Conservation (phyloP, 1,140 invertebrate genomes). For the Papilio dardanus region DNA sequence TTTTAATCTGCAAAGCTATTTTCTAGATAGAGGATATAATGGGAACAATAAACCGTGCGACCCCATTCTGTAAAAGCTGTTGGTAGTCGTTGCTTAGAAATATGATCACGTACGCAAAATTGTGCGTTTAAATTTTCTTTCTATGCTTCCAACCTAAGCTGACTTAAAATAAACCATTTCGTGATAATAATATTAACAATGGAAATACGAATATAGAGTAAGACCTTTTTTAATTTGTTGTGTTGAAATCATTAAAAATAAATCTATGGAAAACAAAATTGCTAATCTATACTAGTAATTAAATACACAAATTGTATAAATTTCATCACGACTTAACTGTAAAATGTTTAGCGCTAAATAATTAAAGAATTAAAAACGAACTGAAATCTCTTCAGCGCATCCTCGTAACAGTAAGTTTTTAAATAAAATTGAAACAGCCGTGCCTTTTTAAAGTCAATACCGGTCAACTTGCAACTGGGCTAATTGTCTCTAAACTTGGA, state of each 20-base stretch:
- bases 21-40: slow-evolving; percentile 13
- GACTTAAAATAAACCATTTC: background rate
- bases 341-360: too few species aligned
- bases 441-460: slow-evolving; percentile 3
- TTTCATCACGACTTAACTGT: too few species aligned
- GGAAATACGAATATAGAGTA: background rate
- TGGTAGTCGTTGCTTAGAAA: slow-evolving; percentile 19
- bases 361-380: too few species aligned
- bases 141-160: background rate
- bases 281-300: too few species aligned
- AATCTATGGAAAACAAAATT: too few species aligned
- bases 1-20: slow-evolving; percentile 20
- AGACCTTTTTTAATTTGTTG: too few species aligned
- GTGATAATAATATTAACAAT: background rate
- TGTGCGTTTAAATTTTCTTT: slow-evolving; percentile 1
- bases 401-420: background rate
- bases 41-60: slow-evolving; percentile 22
- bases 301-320: too few species aligned
- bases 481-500: slow-evolving; percentile 34
- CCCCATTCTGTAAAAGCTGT: slow-evolving; percentile 3
- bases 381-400: background rate
- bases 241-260: too few species aligned
- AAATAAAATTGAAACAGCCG: slow-evolving; percentile 2
- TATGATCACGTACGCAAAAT: slow-evolving; percentile 11
- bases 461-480: slow-evolving; percentile 15